Evolutionary conservation across 2,113 vertebrate genomes (phyloP).

Genomic region (Cheilinus undulatus): DNA sequence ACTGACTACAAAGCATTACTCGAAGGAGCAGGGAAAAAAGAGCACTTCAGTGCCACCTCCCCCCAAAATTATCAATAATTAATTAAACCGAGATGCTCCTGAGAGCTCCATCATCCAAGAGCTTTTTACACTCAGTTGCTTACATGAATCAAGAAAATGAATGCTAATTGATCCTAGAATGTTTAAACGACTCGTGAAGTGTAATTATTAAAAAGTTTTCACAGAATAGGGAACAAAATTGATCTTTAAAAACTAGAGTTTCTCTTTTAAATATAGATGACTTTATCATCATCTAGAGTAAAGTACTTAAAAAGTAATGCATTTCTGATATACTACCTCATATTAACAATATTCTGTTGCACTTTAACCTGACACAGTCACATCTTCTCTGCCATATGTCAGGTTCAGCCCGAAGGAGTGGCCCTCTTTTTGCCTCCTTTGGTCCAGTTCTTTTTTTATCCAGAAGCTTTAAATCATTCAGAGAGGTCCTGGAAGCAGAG

Average conservation of each 20-base stretch:
- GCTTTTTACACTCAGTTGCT: slow-evolving; percentile 24
- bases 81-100: slow-evolving; percentile 48
- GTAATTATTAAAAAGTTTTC: not conserved
- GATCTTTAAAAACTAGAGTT: not conserved
- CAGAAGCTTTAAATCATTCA: slow-evolving; percentile 77
- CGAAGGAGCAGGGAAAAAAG: slow-evolving; percentile 27
- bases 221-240: not conserved
- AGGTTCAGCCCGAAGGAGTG: slow-evolving; percentile 55
- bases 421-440: slow-evolving; percentile 48
- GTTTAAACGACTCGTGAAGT: not conserved
- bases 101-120: slow-evolving; percentile 33
- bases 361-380: slow-evolving; percentile 22
- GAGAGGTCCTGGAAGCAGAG: slow-evolving; percentile 51
- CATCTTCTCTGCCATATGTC: slow-evolving; percentile 43
- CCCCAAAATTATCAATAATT: slow-evolving; percentile 63
- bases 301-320: slow-evolving; percentile 1
- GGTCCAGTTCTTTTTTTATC: slow-evolving; percentile 68
- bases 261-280: too few relatives aligned
- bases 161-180: slow-evolving; percentile 4
- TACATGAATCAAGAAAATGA: slow-evolving; percentile 13
- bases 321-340: not conserved
- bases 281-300: too few relatives aligned
- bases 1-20: slow-evolving; percentile 4
- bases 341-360: slow-evolving; percentile 7
- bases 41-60: slow-evolving; percentile 45